A percentile compares a stretch with the other conserved stretches of the same genome.
These are phyloP conservation scores for Mus pahari DNA, from an alignment of 2,113 vertebrate species.

Conservation along the genomic window DNA sequence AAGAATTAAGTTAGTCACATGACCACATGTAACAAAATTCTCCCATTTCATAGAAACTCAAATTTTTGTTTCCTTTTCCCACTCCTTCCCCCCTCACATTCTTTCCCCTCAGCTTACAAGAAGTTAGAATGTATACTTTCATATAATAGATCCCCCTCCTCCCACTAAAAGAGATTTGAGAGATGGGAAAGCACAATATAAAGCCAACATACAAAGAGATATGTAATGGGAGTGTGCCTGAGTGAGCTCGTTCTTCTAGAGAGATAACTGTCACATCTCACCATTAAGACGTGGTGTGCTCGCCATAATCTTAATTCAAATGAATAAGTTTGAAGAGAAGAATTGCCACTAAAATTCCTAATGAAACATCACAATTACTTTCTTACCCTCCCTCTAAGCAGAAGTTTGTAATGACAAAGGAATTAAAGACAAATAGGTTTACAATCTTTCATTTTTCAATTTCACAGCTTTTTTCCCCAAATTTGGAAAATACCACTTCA, in stretches of 20 bases:
- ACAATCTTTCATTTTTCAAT: not conserved
- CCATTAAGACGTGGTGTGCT: conserved; percentile 71
- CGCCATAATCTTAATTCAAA: conserved; percentile 72
- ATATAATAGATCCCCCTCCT: conserved; percentile 40
- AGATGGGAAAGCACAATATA: conserved; percentile 20
- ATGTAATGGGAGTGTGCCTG: conserved; percentile 62
- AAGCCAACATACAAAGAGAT: conserved; percentile 62
- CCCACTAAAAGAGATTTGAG: conserved; percentile 52
- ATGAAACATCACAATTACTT: conserved; percentile 70
- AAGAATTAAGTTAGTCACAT: conserved; percentile 8
- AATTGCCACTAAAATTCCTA: conserved; percentile 70
- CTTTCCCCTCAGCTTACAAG: not conserved
- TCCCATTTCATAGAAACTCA: conserved; percentile 19
- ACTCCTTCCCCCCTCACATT: not conserved
- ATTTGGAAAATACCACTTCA: conserved; percentile 50
- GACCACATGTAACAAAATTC: not conserved
- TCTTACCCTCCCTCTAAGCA: conserved; percentile 43
- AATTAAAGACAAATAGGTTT: conserved; percentile 61
- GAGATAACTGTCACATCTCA: conserved; percentile 69
- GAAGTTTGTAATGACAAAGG: conserved; percentile 47
- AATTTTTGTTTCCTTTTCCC: not conserved
- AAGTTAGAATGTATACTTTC: conserved; percentile 10
- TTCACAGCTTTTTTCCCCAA: not conserved
- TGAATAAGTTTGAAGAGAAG: conserved; percentile 63
- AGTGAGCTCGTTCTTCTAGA: conserved; percentile 60